Conservation (phyloP, 2,888 invertebrate genomes). For the Cyaniris semiargus region DNA sequence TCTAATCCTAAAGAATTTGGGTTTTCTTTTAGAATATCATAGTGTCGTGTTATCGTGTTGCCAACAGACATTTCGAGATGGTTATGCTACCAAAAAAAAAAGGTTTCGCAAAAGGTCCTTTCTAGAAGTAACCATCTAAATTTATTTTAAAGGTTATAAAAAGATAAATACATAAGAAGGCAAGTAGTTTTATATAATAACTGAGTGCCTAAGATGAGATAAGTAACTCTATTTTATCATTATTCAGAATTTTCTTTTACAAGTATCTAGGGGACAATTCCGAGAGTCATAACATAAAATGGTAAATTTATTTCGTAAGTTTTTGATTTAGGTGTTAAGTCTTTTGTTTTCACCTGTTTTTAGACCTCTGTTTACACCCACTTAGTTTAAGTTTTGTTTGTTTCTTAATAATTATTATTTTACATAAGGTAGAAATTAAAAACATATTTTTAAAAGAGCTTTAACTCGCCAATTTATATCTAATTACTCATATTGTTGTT, state of each 20-base stretch:
- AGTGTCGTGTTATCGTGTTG: too few species aligned
- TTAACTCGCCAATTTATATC: too few species aligned
- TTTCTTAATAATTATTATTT: not conserved
- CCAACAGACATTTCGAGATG: too few species aligned
- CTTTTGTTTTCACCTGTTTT: constrained; percentile 1
- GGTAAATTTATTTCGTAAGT: constrained; percentile 8
- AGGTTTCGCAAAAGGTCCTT: too few species aligned
- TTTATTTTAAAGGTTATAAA: too few species aligned
- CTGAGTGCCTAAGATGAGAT: not conserved
- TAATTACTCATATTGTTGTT: too few species aligned
- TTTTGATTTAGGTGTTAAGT: constrained; percentile 6
- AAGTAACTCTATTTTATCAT: not conserved
- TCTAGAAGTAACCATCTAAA: too few species aligned
- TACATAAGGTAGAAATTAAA: not conserved
- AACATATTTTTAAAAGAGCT: not conserved
- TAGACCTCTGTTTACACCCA: not conserved
- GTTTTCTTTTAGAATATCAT: too few species aligned
- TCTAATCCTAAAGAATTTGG: too few species aligned
- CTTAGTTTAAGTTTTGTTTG: not conserved
- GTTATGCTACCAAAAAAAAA: too few species aligned
- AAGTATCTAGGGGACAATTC: constrained; percentile 11
- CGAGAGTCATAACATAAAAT: not conserved
- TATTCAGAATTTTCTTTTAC: constrained; percentile 11
- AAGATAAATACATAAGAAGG: too few species aligned
- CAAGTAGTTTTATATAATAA: not conserved